A percentile compares a stretch with the other conserved stretches of the same genome.
phyloP scores from a whole-genome alignment of 2,113 vertebrate species.

The Ptilonorhynchus violaceus region DNA sequence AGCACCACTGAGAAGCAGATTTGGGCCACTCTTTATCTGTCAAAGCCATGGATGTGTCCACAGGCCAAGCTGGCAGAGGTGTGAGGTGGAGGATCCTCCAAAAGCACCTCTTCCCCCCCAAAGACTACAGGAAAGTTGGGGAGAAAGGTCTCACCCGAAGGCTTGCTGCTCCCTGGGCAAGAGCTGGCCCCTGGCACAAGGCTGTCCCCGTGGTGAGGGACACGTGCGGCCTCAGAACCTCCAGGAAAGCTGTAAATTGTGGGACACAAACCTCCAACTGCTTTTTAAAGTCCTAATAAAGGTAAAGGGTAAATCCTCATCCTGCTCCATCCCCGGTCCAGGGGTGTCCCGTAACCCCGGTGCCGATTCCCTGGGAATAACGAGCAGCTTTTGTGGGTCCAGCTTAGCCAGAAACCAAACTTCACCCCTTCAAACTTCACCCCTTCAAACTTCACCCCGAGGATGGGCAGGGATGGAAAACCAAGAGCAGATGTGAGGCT shows the following conservation, averaged over 20 bases:
- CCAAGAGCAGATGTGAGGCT: neutral
- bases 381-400: neutral
- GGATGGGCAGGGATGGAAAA: neutral
- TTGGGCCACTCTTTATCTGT: neutral
- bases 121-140: neutral
- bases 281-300: constrained; percentile 42
- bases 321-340: accelerated
- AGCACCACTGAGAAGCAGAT: accelerated
- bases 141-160: neutral
- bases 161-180: neutral
- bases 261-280: neutral
- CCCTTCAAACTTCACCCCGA: neutral
- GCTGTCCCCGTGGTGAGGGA: neutral
- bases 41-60: neutral
- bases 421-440: neutral
- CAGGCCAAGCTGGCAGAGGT: neutral
- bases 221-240: neutral
- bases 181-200: neutral
- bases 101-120: neutral
- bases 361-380: neutral
- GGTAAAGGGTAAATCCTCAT: neutral
- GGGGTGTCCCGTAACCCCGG: neutral
- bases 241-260: neutral
- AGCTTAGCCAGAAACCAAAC: neutral
- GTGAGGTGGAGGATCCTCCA: neutral